These are phyloP conservation scores for Oophaga pumilio DNA, from an alignment of 2,113 vertebrate genomes.

Conservation along the genomic window DNA sequence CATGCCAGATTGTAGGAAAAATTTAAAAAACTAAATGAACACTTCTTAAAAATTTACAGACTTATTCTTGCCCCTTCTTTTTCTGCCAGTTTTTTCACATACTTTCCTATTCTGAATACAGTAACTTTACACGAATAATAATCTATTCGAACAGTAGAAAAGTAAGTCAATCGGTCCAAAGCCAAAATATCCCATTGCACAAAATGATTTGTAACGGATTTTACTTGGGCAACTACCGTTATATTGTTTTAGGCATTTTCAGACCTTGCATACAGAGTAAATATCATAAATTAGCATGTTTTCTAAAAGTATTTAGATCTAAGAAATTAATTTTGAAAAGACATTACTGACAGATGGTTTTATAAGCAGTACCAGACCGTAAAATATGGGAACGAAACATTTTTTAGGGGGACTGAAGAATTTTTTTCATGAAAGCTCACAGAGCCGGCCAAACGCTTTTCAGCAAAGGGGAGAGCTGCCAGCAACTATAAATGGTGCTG, in stretches of 20 bases:
- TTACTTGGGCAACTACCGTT: conserved; percentile 40
- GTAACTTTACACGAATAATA: conserved; percentile 20
- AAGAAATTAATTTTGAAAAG: conserved; percentile 50
- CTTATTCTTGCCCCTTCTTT: not conserved
- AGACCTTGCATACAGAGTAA: conserved; percentile 10
- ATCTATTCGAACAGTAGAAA: conserved; percentile 4
- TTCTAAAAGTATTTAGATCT: conserved; percentile 49
- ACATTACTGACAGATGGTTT: conserved; percentile 47
- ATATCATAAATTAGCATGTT: conserved; percentile 25
- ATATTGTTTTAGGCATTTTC: conserved; percentile 27
- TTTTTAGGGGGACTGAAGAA: conserved; percentile 11
- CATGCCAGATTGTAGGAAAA: not conserved
- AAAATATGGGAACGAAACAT: conserved; percentile 44
- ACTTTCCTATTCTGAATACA: not conserved
- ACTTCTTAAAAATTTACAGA: not conserved
- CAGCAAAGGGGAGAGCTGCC: conserved; percentile 37
- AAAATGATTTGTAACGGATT: conserved; percentile 38
- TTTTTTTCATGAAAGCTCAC: conserved; percentile 33
- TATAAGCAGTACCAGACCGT: conserved; percentile 46
- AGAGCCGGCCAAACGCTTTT: conserved; percentile 52
- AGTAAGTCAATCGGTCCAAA: not conserved
- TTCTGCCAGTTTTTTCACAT: not conserved
- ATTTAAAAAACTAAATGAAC: not conserved
- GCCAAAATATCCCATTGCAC: conserved; percentile 37
- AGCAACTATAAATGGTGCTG: conserved; percentile 34